Conservation (phyloP, 2,888 invertebrate genomes). For the Fragum sueziense region DNA sequence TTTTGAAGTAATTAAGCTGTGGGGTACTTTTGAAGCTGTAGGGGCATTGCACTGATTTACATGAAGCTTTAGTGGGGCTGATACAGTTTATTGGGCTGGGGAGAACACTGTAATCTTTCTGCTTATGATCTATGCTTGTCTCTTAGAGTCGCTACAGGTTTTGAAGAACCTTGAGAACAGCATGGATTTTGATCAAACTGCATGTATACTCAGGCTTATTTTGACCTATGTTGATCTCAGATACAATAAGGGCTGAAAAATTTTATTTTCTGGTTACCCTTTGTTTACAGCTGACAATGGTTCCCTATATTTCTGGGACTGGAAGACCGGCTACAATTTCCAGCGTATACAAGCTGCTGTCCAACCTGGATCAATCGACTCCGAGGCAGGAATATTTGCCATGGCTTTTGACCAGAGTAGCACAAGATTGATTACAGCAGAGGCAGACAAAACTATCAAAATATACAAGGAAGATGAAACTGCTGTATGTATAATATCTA, state of each 20-base stretch:
- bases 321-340: slow-evolving; percentile 99
- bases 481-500: slow-evolving; percentile 86
- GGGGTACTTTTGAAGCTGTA: no score
- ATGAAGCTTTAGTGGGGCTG: no score
- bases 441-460: slow-evolving; percentile 99
- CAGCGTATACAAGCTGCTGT: slow-evolving; percentile 92
- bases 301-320: slow-evolving; percentile 98
- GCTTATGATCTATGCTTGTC: no score
- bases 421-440: slow-evolving; percentile 95
- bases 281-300: slow-evolving; percentile 91
- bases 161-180: neutral
- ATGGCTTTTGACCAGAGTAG: slow-evolving; percentile 98
- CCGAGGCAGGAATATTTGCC: slow-evolving; percentile 98
- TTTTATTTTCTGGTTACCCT: no score
- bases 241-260: no score
- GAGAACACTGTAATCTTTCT: no score
- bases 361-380: slow-evolving; percentile 99
- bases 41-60: no score
- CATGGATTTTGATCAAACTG: neutral
- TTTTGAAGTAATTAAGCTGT: no score
- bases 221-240: no score
- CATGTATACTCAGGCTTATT: no score
- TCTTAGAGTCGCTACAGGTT: no score
- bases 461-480: slow-evolving; percentile 98
- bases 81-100: no score